Evolutionary conservation across 2,113 vertebrate species (phyloP).

Genomic region (Trogon surrucura): DNA sequence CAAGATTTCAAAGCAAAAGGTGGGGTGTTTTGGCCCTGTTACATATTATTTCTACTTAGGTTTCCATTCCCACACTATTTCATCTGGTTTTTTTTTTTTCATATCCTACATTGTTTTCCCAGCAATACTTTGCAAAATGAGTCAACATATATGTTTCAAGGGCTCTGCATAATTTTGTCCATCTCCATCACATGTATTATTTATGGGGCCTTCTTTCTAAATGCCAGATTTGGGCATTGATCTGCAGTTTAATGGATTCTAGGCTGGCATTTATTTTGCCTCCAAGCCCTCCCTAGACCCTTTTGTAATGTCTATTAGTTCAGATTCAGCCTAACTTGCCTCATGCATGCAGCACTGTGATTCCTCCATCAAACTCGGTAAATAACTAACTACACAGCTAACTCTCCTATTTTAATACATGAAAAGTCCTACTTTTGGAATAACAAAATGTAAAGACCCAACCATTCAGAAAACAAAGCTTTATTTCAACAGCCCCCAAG

Average conservation of each 20-base stretch:
- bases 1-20: background rate
- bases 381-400: background rate
- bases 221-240: background rate
- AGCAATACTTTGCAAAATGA: background rate
- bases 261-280: background rate
- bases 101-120: background rate
- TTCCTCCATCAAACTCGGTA: background rate
- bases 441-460: background rate
- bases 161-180: background rate
- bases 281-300: background rate
- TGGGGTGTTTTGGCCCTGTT: accelerated
- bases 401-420: background rate
- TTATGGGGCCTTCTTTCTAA: background rate
- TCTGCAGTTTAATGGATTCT: background rate
- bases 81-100: background rate
- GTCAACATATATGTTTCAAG: background rate
- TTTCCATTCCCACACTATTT: background rate
- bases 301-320: background rate
- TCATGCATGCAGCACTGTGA: background rate
- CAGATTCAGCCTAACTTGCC: background rate
- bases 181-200: background rate
- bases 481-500: background rate
- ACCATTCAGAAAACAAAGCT: background rate
- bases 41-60: background rate
- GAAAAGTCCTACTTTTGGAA: background rate